Base-by-base conservation (phyloP, 2,888 invertebrate species). In the Harmothoe impar region DNA sequence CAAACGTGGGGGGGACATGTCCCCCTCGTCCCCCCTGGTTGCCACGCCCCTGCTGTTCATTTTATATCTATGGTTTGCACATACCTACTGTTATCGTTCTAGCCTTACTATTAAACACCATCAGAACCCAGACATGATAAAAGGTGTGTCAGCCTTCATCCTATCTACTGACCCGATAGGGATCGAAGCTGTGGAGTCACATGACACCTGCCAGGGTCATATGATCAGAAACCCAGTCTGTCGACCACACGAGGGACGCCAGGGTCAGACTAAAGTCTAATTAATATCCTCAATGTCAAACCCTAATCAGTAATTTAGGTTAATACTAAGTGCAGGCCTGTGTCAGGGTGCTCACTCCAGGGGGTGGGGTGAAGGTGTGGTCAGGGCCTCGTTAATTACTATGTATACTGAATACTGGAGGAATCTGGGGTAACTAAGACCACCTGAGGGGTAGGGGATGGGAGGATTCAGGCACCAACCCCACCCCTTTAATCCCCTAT, bases 291-390 rank as follows among this genome's bases (percentile, higher is more conserved):
- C n/a, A 1, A 10, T 5, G 35, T n/a, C 0, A 25, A 35, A 35
- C 17, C 35, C 81, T 81, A 81, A 81, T 81, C 81, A 81, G 35
- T 43, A 43, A 81, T 81, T 35, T 33, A 81, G 43, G 81, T 25
- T 81, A 81, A 81, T 81, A 17, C 81, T 43, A 15, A 43, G 81
- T 81, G 81, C 81, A 35, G 35, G 35, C 43, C n/a, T 33, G 81
- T 81, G 43, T 35, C 81, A 81, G 81, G 43, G 15, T 15, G 15
- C 23, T 15, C 17, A 17, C 35, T 20, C 81, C 33, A 43, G 81
- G 35, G 81, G 81, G 33, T 15, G 43, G 81, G 81, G 20, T 81
- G 77, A 25, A 77, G 77, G 77, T 31, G 31, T 62, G 62, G 62
- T n/a, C 62, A n/a, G 62, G n/a, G 23, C 3, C 62, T 62, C 62